A percentile compares a stretch with the other conserved stretches of the same genome.
Evolutionary conservation across 2,888 invertebrate species (phyloP).

Genomic region (Leucozona laternaria): DNA sequence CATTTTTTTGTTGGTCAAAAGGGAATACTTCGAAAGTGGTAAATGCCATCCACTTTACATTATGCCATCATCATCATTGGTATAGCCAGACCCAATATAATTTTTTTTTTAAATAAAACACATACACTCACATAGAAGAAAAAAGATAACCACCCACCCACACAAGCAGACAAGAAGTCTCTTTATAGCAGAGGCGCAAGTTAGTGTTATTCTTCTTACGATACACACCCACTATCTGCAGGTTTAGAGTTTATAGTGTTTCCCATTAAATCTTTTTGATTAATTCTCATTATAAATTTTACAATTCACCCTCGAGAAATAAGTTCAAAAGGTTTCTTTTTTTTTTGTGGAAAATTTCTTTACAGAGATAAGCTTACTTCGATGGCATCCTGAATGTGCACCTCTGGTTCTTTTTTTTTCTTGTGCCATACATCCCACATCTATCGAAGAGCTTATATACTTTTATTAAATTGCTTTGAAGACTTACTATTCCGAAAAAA

Average conservation of each 20-base stretch:
- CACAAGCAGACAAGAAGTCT: not conserved
- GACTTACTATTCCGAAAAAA: no score
- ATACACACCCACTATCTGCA: slow-evolving; percentile 17
- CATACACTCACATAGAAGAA: no score
- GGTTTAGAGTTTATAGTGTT: slow-evolving; percentile 12
- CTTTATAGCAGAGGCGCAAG: slow-evolving; percentile 17
- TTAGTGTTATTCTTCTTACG: slow-evolving; percentile 20
- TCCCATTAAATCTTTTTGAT: slow-evolving; percentile 59
- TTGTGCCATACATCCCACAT: not conserved
- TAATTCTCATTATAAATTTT: slow-evolving; percentile 45
- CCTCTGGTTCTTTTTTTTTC: not conserved
- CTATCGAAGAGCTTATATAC: not conserved
- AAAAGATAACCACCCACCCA: no score
- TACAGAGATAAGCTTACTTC: slow-evolving; percentile 20
- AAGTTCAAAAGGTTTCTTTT: slow-evolving; percentile 24
- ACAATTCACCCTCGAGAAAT: slow-evolving; percentile 34
- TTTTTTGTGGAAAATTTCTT: not conserved
- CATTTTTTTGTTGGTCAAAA: slow-evolving; percentile 45
- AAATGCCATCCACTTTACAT: slow-evolving; percentile 2
- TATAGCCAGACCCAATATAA: not conserved
- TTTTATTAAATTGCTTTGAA: not conserved
- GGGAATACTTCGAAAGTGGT: slow-evolving; percentile 27
- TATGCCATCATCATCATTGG: not conserved
- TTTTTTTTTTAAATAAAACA: no score
- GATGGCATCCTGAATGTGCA: slow-evolving; percentile 17